phyloP scores from a whole-genome alignment of 2,888 invertebrate genomes.

The Lacanobia wlatinum region DNA sequence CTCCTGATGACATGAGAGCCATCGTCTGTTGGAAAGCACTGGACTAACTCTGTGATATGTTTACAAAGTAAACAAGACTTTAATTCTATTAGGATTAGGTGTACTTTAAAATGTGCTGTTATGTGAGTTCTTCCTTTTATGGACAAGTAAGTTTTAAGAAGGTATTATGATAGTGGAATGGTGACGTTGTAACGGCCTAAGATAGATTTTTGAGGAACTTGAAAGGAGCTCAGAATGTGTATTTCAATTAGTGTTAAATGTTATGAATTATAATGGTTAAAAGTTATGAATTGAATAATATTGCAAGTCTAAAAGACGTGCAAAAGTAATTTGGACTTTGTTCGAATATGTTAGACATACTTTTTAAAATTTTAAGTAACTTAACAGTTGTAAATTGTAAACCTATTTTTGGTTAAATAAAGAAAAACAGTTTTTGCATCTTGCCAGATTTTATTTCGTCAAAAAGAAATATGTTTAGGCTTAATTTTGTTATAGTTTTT shows the following conservation, averaged over 20 bases:
- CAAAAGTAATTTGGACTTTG: constrained; percentile 4
- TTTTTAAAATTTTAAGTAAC: neutral
- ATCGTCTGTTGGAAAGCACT: constrained; percentile 94
- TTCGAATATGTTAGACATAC: neutral
- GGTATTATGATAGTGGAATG: neutral
- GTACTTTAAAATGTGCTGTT: constrained; percentile 23
- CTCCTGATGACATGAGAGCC: constrained; percentile 94
- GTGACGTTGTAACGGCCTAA: neutral
- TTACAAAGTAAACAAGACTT: constrained; percentile 24
- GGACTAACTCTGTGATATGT: constrained; percentile 68
- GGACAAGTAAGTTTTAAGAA: constrained; percentile 10
- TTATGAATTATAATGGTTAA: constrained; percentile 10
- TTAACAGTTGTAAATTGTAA: constrained; percentile 1
- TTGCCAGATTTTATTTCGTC: constrained; percentile 26
- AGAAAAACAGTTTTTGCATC: constrained; percentile 15
- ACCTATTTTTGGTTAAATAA: neutral
- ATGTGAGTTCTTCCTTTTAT: constrained; percentile 3
- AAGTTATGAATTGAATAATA: neutral
- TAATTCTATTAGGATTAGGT: neutral
- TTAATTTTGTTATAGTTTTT: neutral
- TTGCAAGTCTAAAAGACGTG: neutral
- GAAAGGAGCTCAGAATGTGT: neutral
- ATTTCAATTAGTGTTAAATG: constrained; percentile 1
- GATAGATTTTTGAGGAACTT: neutral
- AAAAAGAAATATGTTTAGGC: neutral